These are phyloP conservation scores for Lucilia sericata DNA, from an alignment of 1,140 invertebrate species.

Conservation along the genomic window DNA sequence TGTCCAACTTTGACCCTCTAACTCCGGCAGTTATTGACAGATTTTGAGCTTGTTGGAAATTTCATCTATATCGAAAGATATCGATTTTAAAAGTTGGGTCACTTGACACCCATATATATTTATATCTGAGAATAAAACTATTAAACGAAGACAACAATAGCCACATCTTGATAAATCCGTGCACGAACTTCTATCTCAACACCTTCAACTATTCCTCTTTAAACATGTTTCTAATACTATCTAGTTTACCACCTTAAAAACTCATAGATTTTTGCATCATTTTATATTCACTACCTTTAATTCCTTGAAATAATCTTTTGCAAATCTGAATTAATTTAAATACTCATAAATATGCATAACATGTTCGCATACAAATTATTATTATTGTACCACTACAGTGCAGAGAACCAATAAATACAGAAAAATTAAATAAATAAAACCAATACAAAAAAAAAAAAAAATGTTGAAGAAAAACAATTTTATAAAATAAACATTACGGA, in stretches of 20 bases:
- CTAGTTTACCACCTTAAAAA: neutral
- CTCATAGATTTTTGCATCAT: neutral
- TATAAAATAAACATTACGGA: conserved; percentile 2
- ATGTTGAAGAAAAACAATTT: neutral
- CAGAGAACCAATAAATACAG: too few relatives aligned
- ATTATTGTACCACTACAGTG: neutral
- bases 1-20: too few relatives aligned
- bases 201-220: neutral
- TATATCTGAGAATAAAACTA: too few relatives aligned
- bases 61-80: too few relatives aligned
- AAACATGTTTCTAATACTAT: neutral
- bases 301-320: neutral
- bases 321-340: conserved; percentile 8
- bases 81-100: too few relatives aligned
- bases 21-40: too few relatives aligned
- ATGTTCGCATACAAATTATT: neutral
- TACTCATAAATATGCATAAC: conserved; percentile 6
- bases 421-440: neutral
- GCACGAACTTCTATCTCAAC: neutral
- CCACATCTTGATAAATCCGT: neutral
- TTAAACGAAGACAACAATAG: too few relatives aligned
- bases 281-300: neutral
- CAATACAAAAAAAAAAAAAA: neutral
- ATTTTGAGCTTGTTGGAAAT: too few relatives aligned
- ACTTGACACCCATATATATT: too few relatives aligned